These are phyloP conservation scores for Agonopterix arenella DNA, from an alignment of 2,888 invertebrate genomes.

Conservation along the genomic window DNA sequence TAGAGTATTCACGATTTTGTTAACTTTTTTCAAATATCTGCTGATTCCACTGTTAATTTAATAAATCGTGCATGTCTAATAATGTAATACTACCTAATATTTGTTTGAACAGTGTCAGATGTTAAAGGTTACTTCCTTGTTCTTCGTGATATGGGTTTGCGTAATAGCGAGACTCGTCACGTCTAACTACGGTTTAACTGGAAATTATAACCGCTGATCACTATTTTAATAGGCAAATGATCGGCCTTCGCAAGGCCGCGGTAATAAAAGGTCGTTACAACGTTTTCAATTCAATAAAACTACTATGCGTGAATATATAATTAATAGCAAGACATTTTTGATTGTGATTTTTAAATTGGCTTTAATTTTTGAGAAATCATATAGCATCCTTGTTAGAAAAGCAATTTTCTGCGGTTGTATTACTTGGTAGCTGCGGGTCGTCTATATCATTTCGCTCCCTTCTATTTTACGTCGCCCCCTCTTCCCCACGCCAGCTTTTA, in stretches of 20 bases:
- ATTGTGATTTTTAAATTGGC: conserved; percentile 1
- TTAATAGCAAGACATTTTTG: conserved; percentile 1
- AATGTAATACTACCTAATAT: conserved; percentile 50
- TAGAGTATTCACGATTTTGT: too few relatives aligned
- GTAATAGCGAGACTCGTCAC: conserved; percentile 51
- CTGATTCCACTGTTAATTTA: conserved; percentile 9
- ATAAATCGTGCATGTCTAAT: conserved; percentile 60
- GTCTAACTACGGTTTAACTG: conserved; percentile 33
- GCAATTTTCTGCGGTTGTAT: conserved; percentile 27
- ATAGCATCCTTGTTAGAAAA: conserved; percentile 36
- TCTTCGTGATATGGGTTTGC: conserved; percentile 46
- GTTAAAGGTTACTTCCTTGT: conserved; percentile 70
- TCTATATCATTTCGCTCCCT: conserved; percentile 23
- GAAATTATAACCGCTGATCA: conserved; percentile 36
- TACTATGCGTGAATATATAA: conserved; percentile 21
- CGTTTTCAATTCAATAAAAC: conserved; percentile 30
- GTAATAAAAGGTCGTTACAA: conserved; percentile 36
- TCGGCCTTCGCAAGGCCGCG: conserved; percentile 67
- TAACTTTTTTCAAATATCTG: too few relatives aligned
- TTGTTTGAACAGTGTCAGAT: conserved; percentile 59
- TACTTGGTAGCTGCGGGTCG: conserved; percentile 27
- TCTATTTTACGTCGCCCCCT: conserved; percentile 23
- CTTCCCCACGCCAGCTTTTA: conserved; percentile 20
- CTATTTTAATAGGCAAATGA: conserved; percentile 41
- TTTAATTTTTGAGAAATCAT: conserved; percentile 8